Conservation (phyloP, 2,888 invertebrate species). For the Homarus gammarus region DNA sequence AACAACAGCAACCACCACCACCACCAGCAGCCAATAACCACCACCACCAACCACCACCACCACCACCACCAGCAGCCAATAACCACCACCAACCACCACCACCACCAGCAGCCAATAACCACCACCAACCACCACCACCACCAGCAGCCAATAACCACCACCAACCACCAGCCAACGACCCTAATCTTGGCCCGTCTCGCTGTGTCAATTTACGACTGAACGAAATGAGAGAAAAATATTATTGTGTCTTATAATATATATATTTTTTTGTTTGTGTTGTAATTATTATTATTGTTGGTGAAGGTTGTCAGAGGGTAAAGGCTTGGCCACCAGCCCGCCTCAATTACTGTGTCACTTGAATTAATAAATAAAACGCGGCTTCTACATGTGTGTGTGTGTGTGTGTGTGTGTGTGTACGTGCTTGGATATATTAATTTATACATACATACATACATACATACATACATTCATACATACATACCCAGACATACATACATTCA, state of each 20-base stretch:
- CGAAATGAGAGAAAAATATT: neutral
- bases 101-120: neutral
- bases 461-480: slow-evolving; percentile 12
- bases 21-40: no score
- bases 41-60: no score
- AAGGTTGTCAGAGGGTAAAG: neutral
- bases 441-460: slow-evolving; percentile 13
- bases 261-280: neutral
- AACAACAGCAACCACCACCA: neutral
- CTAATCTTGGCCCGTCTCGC: neutral
- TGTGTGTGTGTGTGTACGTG: slow-evolving; percentile 15
- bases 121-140: neutral
- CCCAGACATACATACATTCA: no score
- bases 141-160: neutral
- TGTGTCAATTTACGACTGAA: neutral
- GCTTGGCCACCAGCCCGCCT: neutral
- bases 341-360: slow-evolving; percentile 16
- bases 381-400: neutral
- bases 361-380: slow-evolving; percentile 8
- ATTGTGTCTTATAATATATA: no score
- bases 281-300: neutral
- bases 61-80: neutral
- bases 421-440: neutral
- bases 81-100: neutral
- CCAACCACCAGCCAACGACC: neutral